Conservation (phyloP, 2,888 invertebrate genomes). For the Nymphalis c-album region DNA sequence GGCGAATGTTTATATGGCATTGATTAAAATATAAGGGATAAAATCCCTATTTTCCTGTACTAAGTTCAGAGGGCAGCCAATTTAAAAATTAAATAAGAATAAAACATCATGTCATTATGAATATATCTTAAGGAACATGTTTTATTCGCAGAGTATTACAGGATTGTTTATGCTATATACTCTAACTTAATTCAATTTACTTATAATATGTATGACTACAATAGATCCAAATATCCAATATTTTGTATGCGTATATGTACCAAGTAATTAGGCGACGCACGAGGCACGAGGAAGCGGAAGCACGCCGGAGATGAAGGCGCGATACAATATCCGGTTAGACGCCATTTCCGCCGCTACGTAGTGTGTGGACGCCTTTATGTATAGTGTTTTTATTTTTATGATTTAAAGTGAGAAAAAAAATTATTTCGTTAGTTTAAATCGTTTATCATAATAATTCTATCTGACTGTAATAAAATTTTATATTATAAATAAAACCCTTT, state of each 20-base stretch:
- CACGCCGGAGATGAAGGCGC: conserved; percentile 81
- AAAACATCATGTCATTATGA: no score
- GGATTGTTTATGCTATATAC: no score
- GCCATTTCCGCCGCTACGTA: conserved; percentile 78
- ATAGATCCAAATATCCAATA: conserved; percentile 12
- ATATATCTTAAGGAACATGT: no score
- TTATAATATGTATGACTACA: background rate
- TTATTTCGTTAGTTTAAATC: background rate
- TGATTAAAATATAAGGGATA: no score
- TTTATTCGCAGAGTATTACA: no score
- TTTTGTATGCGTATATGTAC: conserved; percentile 33
- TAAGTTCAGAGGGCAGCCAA: no score
- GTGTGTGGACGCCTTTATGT: conserved; percentile 54
- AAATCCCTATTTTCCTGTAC: no score
- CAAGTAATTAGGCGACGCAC: conserved; percentile 77
- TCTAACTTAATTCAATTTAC: no score
- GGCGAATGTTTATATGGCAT: no score
- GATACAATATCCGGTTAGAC: conserved; percentile 82
- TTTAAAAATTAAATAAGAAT: no score
- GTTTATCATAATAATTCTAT: background rate
- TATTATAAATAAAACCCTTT: no score
- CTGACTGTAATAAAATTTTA: background rate
- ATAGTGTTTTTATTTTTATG: conserved; percentile 30
- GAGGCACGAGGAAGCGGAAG: conserved; percentile 72
- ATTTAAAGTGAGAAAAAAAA: background rate